Evolutionary conservation across 2,113 vertebrate genomes (phyloP), one percentile per base, ranked within the genome.

Genomic region (Melanerpes aurifrons): DNA sequence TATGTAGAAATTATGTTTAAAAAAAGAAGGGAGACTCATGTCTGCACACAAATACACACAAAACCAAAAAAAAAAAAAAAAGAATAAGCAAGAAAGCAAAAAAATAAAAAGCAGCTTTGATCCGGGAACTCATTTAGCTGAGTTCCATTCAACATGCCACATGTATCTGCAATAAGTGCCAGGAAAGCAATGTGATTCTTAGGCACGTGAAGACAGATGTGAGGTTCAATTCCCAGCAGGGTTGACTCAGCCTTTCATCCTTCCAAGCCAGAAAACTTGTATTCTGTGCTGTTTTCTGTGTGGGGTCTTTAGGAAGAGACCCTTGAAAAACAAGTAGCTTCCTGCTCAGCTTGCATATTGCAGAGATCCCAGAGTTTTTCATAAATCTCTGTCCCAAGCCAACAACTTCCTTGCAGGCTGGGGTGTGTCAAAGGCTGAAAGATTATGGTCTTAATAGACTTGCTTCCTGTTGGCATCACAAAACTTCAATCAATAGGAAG

Each of bases 221-320:
- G 85, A 96, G 40, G 87, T 83, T 94, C 79, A 90, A 50, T 57
- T 93, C 93, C 82, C 94, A 92, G 87, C 69, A 94, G 91, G 57
- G 69, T 48, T 92, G 85, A 95, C 91, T 94, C 90, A 95, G 95
- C 72, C 89, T 95, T 95, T 96, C 76, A 95, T 92, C 89, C 72
- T 71, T 87, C 82, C 85, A 81, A 92, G 48, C n/a, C 91, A 86
- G 66, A 91, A 61, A 95, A 83, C 93, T 45, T 83, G 57, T 82
- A 48, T 74, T 95, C 61, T 32, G 28, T 92, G 82, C 76, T 83
- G 57, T 90, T 87, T 96, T 89, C 89, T 96, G 89, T 81, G 92
- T 94, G 85, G 43, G 93, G 92, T 93, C 93, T 74, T 86, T 56
- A 87, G 76, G 82, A 93, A 86, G 45, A 91, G 79, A 94, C 91